phyloP scores from a whole-genome alignment of 2,113 vertebrate genomes.

The Conger conger region DNA sequence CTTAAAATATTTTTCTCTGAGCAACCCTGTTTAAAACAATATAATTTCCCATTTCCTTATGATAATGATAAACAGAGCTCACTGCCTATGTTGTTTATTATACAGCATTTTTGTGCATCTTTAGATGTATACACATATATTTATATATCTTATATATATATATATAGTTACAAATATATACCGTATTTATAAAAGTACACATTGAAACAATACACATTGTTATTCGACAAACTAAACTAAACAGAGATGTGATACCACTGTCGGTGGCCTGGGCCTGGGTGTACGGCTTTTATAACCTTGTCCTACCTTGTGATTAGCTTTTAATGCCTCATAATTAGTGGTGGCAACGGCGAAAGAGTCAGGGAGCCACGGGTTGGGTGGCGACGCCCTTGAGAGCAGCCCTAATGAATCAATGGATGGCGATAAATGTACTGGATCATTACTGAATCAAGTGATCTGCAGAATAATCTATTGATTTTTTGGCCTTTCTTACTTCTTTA shows the following conservation, averaged over 20 bases:
- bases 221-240: constrained; percentile 12
- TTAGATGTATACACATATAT: too few relatives aligned
- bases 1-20: too few relatives aligned
- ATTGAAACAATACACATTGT: background rate
- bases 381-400: constrained; percentile 66
- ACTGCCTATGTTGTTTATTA: too few relatives aligned
- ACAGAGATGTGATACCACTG: constrained; percentile 43
- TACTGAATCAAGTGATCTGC: constrained; percentile 79
- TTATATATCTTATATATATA: background rate
- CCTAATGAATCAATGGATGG: constrained; percentile 71
- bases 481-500: constrained; percentile 75
- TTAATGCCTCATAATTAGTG: constrained; percentile 75
- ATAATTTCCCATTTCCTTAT: too few relatives aligned
- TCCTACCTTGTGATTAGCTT: constrained; percentile 65
- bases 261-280: constrained; percentile 51
- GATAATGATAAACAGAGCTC: too few relatives aligned
- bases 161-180: background rate
- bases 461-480: constrained; percentile 81
- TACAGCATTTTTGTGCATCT: too few relatives aligned
- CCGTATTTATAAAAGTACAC: background rate
- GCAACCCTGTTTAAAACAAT: too few relatives aligned
- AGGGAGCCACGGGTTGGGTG: constrained; percentile 64
- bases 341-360: constrained; percentile 63
- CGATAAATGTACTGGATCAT: constrained; percentile 77
- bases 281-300: constrained; percentile 66